phyloP scores from a whole-genome alignment of 2,888 invertebrate species.

The Micoletzkya japonica region DNA sequence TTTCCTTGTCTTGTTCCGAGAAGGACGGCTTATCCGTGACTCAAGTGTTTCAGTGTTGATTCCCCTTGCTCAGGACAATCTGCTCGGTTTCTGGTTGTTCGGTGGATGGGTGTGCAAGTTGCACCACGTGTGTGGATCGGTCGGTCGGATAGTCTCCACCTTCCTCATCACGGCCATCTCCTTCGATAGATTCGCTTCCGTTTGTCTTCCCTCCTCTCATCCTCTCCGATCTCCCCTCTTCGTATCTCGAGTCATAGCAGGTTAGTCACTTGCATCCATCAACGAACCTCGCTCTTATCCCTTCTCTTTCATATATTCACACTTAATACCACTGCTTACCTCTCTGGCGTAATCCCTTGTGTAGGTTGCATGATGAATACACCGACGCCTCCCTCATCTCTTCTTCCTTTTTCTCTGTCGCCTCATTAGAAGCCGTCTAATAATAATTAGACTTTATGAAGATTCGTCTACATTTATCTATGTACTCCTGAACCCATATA shows the following conservation, averaged over 20 bases:
- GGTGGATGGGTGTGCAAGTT: slow-evolving; percentile 57
- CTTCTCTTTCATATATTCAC: not conserved
- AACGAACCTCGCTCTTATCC: not conserved
- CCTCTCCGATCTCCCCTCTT: slow-evolving; percentile 51
- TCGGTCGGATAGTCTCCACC: slow-evolving; percentile 59
- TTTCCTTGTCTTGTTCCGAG: no score
- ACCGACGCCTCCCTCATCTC: no score
- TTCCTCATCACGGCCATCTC: slow-evolving; percentile 62
- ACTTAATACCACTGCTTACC: not conserved
- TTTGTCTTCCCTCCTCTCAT: slow-evolving; percentile 56
- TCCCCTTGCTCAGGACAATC: slow-evolving; percentile 47
- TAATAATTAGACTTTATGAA: no score
- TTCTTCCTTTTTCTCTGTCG: no score
- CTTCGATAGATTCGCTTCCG: slow-evolving; percentile 59
- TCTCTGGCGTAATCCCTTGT: not conserved
- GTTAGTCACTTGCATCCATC: slow-evolving; percentile 28
- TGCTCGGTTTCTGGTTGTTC: slow-evolving; percentile 62
- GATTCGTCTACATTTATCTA: no score
- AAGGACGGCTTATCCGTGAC: no score
- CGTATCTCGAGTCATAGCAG: slow-evolving; percentile 49
- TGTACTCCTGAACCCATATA: no score
- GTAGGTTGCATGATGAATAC: no score
- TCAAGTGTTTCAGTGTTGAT: no score
- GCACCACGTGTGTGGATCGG: slow-evolving; percentile 57
- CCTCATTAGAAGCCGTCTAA: no score